These are phyloP conservation scores for Microtus ochrogaster DNA, from an alignment of 2,113 vertebrate species.

Conservation along the genomic window DNA sequence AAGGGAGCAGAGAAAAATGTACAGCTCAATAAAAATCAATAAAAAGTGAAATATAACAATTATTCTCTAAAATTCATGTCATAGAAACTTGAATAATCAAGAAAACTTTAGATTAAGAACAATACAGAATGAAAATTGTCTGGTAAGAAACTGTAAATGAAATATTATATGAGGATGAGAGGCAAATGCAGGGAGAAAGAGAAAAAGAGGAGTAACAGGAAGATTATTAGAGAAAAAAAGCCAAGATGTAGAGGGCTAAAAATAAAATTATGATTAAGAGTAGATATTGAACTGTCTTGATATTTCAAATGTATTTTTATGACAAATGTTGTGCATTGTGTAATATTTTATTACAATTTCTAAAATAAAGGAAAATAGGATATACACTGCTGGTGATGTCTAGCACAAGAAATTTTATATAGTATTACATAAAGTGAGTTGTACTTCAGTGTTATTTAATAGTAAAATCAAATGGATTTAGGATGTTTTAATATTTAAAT, in stretches of 20 bases:
- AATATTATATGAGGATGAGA: background rate
- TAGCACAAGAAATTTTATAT: background rate
- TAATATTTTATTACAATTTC: background rate
- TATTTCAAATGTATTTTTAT: background rate
- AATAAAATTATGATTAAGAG: background rate
- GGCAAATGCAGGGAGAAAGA: background rate
- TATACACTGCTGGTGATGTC: too few species aligned
- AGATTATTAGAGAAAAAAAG: background rate
- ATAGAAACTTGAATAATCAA: background rate
- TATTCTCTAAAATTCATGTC: background rate
- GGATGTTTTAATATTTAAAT: background rate
- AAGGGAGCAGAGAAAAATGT: too few species aligned
- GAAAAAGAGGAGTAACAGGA: too few species aligned
- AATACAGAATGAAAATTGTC: background rate
- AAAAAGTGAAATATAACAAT: background rate
- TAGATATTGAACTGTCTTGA: fast-evolving
- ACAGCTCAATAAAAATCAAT: too few species aligned
- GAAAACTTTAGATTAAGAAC: background rate
- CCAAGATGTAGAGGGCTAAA: background rate
- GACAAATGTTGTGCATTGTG: background rate
- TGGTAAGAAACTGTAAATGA: background rate
- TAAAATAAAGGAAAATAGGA: background rate
- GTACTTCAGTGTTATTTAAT: background rate
- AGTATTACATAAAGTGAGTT: too few species aligned
- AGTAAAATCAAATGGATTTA: background rate